Conservation (phyloP, 2,797 vertebrate genomes). For the Epinephelus awoara region DNA sequence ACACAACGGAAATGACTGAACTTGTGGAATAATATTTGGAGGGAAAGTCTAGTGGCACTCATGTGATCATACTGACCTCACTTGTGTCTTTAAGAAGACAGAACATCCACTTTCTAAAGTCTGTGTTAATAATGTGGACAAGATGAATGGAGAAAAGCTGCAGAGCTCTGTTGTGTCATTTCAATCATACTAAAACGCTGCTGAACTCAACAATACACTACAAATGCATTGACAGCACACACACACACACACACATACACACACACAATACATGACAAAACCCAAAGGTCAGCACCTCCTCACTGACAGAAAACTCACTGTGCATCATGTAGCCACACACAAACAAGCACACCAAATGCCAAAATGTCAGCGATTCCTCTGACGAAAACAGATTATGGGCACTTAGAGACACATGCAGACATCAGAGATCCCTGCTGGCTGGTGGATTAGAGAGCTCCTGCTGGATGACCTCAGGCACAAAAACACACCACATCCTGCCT, state of each 20-base stretch:
- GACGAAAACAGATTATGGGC: constrained; percentile 61
- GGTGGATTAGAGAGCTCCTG: constrained; percentile 71
- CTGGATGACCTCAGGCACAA: constrained; percentile 63
- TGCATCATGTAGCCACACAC: constrained; percentile 7
- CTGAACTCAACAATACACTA: not conserved
- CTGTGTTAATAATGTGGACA: too few relatives aligned
- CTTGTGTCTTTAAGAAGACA: not conserved
- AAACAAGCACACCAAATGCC: constrained; percentile 30
- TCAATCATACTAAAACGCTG: not conserved
- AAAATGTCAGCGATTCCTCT: constrained; percentile 59
- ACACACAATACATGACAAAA: not conserved
- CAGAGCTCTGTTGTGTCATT: not conserved
- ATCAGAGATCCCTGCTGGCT: constrained; percentile 59
- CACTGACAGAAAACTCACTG: not conserved
- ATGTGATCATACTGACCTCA: constrained; percentile 2
- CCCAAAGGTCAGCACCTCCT: constrained; percentile 11
- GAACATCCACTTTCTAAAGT: not conserved
- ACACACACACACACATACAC: not conserved
- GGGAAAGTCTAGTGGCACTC: not conserved
- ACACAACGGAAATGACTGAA: not conserved
- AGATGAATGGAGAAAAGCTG: not conserved
- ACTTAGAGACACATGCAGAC: constrained; percentile 60
- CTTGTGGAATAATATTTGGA: not conserved
- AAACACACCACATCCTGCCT: constrained; percentile 59
- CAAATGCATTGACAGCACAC: too few relatives aligned